These are phyloP conservation scores for Euura lappo DNA, from an alignment of 1,140 invertebrate genomes.

Conservation along the genomic window DNA sequence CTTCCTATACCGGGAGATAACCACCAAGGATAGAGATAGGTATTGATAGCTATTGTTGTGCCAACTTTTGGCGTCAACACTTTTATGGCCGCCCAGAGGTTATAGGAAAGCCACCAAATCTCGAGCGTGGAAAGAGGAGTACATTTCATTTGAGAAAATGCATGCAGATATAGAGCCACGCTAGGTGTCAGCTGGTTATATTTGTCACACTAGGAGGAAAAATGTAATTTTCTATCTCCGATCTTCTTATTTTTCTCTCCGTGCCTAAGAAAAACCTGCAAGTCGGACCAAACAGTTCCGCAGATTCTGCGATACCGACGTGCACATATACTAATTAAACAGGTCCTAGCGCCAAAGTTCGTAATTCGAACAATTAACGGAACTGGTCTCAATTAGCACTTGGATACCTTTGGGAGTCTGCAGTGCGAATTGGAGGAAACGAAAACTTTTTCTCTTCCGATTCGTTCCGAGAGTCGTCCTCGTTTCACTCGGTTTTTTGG, in stretches of 20 bases:
- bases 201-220: no score
- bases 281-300: no score
- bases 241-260: no score
- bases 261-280: no score
- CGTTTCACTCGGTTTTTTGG: no score
- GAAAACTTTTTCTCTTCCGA: no score
- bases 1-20: not conserved
- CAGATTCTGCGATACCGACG: not conserved
- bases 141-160: not conserved
- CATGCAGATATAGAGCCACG: not conserved
- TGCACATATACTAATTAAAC: not conserved
- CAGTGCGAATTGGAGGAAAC: no score
- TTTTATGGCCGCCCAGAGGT: not conserved
- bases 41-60: conserved; percentile 3
- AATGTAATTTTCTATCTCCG: no score
- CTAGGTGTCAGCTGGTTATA: no score
- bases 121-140: not conserved
- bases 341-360: not conserved
- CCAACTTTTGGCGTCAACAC: not conserved
- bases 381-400: not conserved
- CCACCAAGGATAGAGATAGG: not conserved
- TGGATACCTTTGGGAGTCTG: not conserved
- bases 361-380: conserved; percentile 1
- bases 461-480: no score
- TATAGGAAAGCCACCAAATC: not conserved